Evolutionary conservation across 2,888 invertebrate genomes (phyloP).

Genomic region (Drosophila bunnanda): DNA sequence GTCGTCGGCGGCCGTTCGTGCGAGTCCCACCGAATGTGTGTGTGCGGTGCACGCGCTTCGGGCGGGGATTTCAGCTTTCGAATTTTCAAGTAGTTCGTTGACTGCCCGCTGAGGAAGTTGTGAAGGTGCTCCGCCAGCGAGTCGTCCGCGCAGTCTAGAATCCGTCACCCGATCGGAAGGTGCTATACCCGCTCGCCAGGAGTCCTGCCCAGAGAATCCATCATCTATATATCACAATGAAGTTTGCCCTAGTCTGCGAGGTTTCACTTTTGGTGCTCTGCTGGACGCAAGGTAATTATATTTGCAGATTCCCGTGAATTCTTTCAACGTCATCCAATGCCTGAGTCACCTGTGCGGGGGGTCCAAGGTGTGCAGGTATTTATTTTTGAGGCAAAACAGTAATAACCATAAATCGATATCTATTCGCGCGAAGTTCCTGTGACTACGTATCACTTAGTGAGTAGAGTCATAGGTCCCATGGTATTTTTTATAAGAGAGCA

Average conservation of each 20-base stretch:
- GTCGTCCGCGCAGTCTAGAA: conserved; percentile 72
- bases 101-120: conserved; percentile 72
- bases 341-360: conserved; percentile 53
- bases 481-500: neutral
- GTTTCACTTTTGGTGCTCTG: conserved; percentile 56
- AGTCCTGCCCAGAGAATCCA: conserved; percentile 6
- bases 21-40: conserved; percentile 29
- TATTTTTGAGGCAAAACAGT: conserved; percentile 48
- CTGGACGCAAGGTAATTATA: conserved; percentile 64
- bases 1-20: conserved; percentile 53
- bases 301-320: conserved; percentile 28
- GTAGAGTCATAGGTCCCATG: neutral
- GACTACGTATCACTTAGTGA: conserved; percentile 2
- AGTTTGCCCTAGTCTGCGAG: conserved; percentile 38
- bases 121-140: conserved; percentile 66
- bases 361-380: conserved; percentile 16
- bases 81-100: conserved; percentile 80
- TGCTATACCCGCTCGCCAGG: conserved; percentile 51
- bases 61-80: conserved; percentile 71
- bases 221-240: conserved; percentile 24
- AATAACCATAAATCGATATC: conserved; percentile 59
- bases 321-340: conserved; percentile 18
- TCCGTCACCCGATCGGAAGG: conserved; percentile 63
- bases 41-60: conserved; percentile 69
- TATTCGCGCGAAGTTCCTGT: conserved; percentile 53